A percentile compares a stretch with the other conserved stretches of the same genome.
phyloP scores from a whole-genome alignment of 2,797 vertebrate species.

The Eptatretus atami region DNA sequence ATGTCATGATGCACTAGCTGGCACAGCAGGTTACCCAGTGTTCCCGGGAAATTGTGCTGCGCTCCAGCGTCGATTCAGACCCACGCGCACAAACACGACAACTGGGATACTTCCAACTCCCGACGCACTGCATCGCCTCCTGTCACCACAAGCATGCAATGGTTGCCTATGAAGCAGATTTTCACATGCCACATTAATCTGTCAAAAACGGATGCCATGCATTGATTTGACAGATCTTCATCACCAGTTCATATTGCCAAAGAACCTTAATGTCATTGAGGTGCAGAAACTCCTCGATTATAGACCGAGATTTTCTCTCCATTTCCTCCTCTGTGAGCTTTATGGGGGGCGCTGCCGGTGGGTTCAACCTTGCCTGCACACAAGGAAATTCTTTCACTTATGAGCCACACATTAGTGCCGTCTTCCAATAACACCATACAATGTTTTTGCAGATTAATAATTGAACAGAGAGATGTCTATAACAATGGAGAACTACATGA shows the following conservation, averaged over 20 bases:
- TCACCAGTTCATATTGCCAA: not conserved
- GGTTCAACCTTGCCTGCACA: conserved; percentile 30
- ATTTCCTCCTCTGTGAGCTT: conserved; percentile 50
- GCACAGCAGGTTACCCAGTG: conserved; percentile 45
- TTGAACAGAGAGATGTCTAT: too few species aligned
- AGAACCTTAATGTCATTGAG: conserved; percentile 81
- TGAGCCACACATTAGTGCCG: too few species aligned
- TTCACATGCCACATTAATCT: too few species aligned
- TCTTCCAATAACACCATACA: too few species aligned
- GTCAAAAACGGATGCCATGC: too few species aligned
- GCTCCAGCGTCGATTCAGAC: conserved; percentile 69
- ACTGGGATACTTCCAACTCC: conserved; percentile 44
- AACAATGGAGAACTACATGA: too few species aligned
- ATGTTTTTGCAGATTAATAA: too few species aligned
- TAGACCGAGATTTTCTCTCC: conserved; percentile 64
- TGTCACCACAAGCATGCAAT: conserved; percentile 10
- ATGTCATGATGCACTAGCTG: conserved; percentile 32
- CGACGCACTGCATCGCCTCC: conserved; percentile 80
- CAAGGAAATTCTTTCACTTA: too few species aligned
- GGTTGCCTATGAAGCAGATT: too few species aligned
- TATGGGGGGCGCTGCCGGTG: conserved; percentile 16
- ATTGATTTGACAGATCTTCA: too few species aligned
- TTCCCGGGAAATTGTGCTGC: conserved; percentile 53
- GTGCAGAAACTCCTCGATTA: conserved; percentile 79
- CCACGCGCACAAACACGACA: conserved; percentile 62